Evolutionary conservation across 2,797 vertebrate species (phyloP).

Genomic region (Tachyglossus aculeatus): DNA sequence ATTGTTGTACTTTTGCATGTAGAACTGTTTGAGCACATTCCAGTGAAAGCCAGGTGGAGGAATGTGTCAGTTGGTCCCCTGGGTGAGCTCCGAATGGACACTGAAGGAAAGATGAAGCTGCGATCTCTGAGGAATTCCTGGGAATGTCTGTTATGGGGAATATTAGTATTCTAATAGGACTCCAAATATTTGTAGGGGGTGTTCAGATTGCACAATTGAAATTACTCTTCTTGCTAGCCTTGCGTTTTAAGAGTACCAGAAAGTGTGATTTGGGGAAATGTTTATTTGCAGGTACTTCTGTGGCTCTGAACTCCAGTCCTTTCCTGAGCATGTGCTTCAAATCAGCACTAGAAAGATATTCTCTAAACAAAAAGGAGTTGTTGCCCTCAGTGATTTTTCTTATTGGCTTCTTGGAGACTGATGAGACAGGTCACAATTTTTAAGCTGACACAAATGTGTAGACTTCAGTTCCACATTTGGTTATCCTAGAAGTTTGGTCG

Average conservation of each 20-base stretch:
- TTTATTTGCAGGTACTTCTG: neutral
- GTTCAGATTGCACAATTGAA: neutral
- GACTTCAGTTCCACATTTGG: too few species aligned
- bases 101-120: neutral
- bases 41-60: too few species aligned
- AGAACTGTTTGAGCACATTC: too few species aligned
- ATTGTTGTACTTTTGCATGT: too few species aligned
- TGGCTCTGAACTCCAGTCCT: neutral
- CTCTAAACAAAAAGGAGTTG: too few species aligned
- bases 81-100: neutral
- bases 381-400: too few species aligned
- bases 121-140: slow-evolving; percentile 4
- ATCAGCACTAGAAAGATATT: too few species aligned
- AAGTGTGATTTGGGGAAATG: neutral
- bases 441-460: too few species aligned
- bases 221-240: slow-evolving; percentile 15
- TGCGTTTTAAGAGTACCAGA: slow-evolving; percentile 12
- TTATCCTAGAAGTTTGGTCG: too few species aligned
- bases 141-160: neutral
- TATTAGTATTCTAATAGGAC: neutral
- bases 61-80: too few species aligned
- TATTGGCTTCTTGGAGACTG: too few species aligned
- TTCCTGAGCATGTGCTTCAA: neutral
- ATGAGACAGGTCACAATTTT: too few species aligned
- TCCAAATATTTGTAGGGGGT: neutral